Conservation (phyloP, 2,113 vertebrate genomes). For the Laticauda laticaudata region DNA sequence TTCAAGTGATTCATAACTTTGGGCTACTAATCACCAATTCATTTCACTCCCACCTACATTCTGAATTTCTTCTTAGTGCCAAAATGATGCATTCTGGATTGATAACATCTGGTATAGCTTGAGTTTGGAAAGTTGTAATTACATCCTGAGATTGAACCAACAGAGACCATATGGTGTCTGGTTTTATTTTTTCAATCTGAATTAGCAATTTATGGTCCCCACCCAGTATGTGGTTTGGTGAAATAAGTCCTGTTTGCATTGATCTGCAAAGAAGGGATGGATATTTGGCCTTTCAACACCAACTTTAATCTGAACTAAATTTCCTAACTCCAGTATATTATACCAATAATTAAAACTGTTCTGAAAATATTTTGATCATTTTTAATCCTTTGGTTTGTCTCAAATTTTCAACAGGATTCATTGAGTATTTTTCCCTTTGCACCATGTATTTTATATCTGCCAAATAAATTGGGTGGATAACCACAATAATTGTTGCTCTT, state of each 20-base stretch:
- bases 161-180: conserved; percentile 57
- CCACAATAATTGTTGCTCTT: neutral
- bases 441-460: neutral
- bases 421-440: neutral
- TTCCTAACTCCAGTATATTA: neutral
- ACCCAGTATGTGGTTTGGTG: conserved; percentile 63
- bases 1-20: conserved; percentile 3
- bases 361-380: neutral
- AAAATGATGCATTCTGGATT: neutral
- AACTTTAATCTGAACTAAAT: conserved; percentile 26
- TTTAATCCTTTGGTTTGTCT: neutral
- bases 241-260: conserved; percentile 59
- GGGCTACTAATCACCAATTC: conserved; percentile 35
- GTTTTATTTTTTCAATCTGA: conserved; percentile 37
- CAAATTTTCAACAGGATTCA: neutral
- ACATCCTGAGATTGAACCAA: conserved; percentile 51
- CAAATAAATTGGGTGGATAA: neutral
- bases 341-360: neutral
- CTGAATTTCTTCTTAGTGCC: conserved; percentile 11
- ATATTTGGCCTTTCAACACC: conserved; percentile 50
- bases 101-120: conserved; percentile 21
- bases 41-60: conserved; percentile 18
- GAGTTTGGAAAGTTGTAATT: conserved; percentile 51
- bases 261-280: conserved; percentile 60
- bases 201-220: conserved; percentile 50